Evolutionary conservation across 92 coral and sea anemone genomes (phyloP).

Genomic region (Pocillopora meandrina): DNA sequence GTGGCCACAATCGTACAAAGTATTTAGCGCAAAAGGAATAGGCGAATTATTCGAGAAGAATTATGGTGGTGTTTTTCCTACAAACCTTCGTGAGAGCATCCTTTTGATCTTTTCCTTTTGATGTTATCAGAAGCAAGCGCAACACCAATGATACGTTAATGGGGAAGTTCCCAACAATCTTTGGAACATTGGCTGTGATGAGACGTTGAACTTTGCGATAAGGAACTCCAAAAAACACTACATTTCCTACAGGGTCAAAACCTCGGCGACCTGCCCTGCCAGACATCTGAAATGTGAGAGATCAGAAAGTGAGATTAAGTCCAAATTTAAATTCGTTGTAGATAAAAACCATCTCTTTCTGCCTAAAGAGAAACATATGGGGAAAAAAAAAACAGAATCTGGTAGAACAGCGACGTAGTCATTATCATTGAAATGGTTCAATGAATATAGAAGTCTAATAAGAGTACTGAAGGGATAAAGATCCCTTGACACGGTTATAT

Average conservation of each 20-base stretch:
- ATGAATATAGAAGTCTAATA: too few relatives aligned
- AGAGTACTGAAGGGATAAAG: too few relatives aligned
- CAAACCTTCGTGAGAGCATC: slow-evolving; percentile 37
- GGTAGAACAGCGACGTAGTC: too few relatives aligned
- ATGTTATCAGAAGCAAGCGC: slow-evolving; percentile 69
- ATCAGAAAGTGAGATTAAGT: neutral
- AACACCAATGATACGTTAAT: slow-evolving; percentile 66
- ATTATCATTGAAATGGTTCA: too few relatives aligned
- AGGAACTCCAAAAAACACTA: slow-evolving; percentile 76
- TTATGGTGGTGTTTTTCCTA: too few relatives aligned
- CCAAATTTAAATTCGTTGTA: slow-evolving; percentile 10
- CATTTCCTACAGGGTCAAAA: slow-evolving; percentile 74
- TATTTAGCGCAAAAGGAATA: too few relatives aligned
- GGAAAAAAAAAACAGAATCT: too few relatives aligned
- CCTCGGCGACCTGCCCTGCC: slow-evolving; percentile 85
- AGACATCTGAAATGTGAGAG: slow-evolving; percentile 54
- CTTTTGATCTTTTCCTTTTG: slow-evolving; percentile 35
- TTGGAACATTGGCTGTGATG: slow-evolving; percentile 68
- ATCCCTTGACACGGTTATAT: too few relatives aligned
- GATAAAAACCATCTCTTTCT: slow-evolving; percentile 24
- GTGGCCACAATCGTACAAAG: too few relatives aligned
- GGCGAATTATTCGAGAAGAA: too few relatives aligned
- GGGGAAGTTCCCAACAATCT: slow-evolving; percentile 75
- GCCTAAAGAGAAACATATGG: slow-evolving; percentile 54
- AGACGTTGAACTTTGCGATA: slow-evolving; percentile 69